Evolutionary conservation across 2,113 vertebrate genomes (phyloP).

Genomic region (Chascanopsetta lugubris): DNA sequence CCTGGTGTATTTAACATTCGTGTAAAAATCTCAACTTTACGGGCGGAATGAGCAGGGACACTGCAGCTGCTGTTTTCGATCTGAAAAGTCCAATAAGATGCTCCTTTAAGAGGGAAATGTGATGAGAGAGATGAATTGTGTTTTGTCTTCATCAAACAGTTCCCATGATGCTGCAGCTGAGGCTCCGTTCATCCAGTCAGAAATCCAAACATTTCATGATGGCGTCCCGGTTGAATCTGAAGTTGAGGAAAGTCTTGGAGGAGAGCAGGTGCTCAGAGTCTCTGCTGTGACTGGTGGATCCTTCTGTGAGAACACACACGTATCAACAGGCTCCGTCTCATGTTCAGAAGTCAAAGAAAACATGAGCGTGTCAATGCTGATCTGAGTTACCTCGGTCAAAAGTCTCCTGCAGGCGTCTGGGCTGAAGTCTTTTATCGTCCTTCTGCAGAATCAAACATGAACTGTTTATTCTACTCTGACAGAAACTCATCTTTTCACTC

Average conservation of each 20-base stretch:
- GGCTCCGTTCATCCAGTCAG: slow-evolving; percentile 68
- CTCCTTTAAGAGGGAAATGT: neutral
- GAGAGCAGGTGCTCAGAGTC: slow-evolving; percentile 83
- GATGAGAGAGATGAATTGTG: neutral
- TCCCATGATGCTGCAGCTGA: slow-evolving; percentile 39
- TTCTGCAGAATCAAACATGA: slow-evolving; percentile 78
- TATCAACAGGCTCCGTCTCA: neutral
- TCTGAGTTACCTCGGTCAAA: slow-evolving; percentile 87
- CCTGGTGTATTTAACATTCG: neutral
- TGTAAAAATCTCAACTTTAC: neutral
- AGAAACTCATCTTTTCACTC: neutral
- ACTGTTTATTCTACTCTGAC: too few species aligned
- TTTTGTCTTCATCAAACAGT: neutral
- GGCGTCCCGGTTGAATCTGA: slow-evolving; percentile 93
- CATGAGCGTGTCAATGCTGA: too few species aligned
- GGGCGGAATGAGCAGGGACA: neutral
- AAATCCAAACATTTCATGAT: slow-evolving; percentile 96
- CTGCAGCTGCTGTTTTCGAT: too few species aligned
- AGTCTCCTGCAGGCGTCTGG: slow-evolving; percentile 90
- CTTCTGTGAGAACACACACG: slow-evolving; percentile 58
- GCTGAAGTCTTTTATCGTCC: slow-evolving; percentile 89
- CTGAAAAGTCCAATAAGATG: neutral
- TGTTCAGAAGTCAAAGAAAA: neutral
- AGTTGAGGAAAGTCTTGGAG: slow-evolving; percentile 91
- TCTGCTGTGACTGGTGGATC: slow-evolving; percentile 75